phyloP scores from a whole-genome alignment of 1,140 invertebrate genomes.

The Euglossa dilemma region DNA sequence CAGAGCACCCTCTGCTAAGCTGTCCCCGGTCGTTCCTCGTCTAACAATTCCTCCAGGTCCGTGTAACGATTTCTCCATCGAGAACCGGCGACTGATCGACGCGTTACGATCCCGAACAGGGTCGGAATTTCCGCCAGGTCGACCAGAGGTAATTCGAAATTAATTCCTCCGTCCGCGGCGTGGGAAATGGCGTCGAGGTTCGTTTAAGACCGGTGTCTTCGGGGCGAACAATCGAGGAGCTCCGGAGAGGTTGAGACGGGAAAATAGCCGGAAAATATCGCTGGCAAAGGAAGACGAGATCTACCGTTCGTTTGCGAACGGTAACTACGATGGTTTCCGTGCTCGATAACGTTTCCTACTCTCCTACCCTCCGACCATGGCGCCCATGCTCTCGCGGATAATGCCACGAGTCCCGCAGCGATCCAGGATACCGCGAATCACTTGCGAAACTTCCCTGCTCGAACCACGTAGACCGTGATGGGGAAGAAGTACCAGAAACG shows the following conservation, averaged over 20 bases:
- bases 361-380: background rate
- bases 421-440: slow-evolving; percentile 42
- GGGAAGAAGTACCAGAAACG: slow-evolving; percentile 26
- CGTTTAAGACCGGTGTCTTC: background rate
- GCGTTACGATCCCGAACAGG: background rate
- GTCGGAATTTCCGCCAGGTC: background rate
- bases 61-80: background rate
- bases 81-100: background rate
- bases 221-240: slow-evolving; percentile 9
- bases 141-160: background rate
- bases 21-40: background rate
- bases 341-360: slow-evolving; percentile 62
- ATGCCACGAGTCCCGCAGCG: slow-evolving; percentile 6
- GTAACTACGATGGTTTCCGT: slow-evolving; percentile 57
- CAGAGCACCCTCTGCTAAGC: background rate
- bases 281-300: slow-evolving; percentile 54
- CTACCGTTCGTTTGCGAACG: slow-evolving; percentile 57
- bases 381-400: background rate
- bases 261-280: slow-evolving; percentile 45
- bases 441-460: slow-evolving; percentile 28
- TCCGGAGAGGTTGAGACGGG: background rate
- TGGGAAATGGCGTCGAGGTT: background rate
- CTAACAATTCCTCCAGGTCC: background rate
- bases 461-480: background rate
- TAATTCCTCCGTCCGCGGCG: background rate